Evolutionary conservation across 2,113 vertebrate species (phyloP), one percentile per base, ranked within the genome.

Genomic region (Erythrolamprus reginae): DNA sequence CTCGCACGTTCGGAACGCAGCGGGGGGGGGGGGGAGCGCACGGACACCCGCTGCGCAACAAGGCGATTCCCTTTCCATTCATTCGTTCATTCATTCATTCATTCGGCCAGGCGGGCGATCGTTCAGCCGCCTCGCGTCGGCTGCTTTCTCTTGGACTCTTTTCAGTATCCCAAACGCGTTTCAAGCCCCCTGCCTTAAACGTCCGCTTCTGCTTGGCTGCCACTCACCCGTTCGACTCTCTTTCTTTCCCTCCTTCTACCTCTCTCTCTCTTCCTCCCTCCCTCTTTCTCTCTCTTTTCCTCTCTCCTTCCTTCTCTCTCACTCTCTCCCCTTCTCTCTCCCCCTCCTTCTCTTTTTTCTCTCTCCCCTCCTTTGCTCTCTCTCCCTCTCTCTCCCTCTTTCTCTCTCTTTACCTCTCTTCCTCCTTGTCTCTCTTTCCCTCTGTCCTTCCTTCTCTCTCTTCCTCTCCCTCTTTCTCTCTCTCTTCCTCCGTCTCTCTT

Each of bases 331-430:
- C 13, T 61, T 19, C 2, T 24, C 7, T 24, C 1, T 9, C 23
- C 10, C 13, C n/a, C 13, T 61, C 13, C 13, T 2, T 2, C 13
- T 61, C 13, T 24, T 0, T 26, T 5, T 61, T 10, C 13, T 19
- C 2, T 24, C 7, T 24, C 1, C 13, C n/a, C 13, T 61, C 13
- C 13, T 2, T 2, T n/a, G n/a, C n/a, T n/a, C n/a, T n/a, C n/a
- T n/a, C 13, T 61, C 13, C 8, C 1, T 26, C 13, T 61, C 47
- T 10, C 13, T 19, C 2, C 9, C 7, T 24, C 1, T 9, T 24
- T 26, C 13, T 61, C 13, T 61, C 13, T n/a, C 5, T 2, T 5
- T 61, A 4, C 8, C 1, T 26, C 13, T 61, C n/a, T n/a, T n/a
- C n/a, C n/a, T n/a, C n/a, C n/a, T n/a, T n/a, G n/a, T n/a, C 47